phyloP scores from a whole-genome alignment of 2,888 invertebrate species.

The Trachelus tabidus region DNA sequence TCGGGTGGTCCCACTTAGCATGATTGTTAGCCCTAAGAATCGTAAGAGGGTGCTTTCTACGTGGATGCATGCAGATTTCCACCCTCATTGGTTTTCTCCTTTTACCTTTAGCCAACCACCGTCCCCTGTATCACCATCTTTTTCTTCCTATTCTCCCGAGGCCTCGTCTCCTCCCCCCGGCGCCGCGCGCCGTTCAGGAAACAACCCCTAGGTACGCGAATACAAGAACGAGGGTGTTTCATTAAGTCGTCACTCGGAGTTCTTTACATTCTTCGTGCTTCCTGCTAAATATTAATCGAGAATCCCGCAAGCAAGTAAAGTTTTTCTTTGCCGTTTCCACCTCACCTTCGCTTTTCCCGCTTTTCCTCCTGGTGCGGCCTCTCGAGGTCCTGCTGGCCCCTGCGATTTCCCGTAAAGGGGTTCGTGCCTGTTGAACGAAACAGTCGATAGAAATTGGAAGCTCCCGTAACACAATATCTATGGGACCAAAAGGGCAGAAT shows the following conservation, averaged over 20 bases:
- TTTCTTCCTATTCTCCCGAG: not conserved
- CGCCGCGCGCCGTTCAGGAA: not conserved
- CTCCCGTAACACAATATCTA: not conserved
- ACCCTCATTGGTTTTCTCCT: not conserved
- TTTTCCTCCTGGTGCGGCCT: not conserved
- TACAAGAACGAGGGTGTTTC: not conserved
- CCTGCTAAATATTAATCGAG: not conserved
- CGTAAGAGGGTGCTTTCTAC: not conserved
- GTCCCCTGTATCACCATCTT: not conserved
- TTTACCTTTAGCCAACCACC: not conserved
- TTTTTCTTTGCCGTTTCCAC: not conserved
- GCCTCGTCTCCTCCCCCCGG: too few relatives aligned
- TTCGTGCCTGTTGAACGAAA: not conserved
- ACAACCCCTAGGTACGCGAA: not conserved
- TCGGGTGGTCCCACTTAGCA: not conserved
- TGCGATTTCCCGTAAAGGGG: not conserved
- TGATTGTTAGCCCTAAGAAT: not conserved
- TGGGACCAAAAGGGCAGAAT: not conserved
- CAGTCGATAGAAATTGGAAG: not conserved
- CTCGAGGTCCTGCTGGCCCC: too few relatives aligned
- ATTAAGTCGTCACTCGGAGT: not conserved
- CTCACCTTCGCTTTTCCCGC: not conserved
- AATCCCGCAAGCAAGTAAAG: not conserved
- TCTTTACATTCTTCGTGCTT: not conserved
- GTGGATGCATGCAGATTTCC: not conserved